phyloP scores from a whole-genome alignment of 1,140 invertebrate species.

The Euura lappo region DNA sequence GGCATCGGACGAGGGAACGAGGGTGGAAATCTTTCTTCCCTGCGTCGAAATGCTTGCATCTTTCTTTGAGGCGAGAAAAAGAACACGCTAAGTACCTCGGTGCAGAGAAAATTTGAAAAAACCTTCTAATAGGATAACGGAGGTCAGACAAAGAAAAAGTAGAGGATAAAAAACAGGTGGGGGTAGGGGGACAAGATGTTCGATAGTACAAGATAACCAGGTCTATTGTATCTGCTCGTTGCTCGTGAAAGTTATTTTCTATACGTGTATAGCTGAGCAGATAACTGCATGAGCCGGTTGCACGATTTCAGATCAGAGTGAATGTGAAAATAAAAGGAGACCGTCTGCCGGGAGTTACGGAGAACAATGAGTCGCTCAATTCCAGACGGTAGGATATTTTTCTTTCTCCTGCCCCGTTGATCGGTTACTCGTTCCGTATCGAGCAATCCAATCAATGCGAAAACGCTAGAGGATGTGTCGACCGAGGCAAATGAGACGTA shows the following conservation, averaged over 20 bases:
- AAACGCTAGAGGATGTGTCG: constrained; percentile 1
- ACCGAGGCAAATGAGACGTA: constrained; percentile 12
- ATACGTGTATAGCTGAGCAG: no score
- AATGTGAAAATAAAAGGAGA: neutral
- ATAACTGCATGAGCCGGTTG: no score
- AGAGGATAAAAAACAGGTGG: neutral
- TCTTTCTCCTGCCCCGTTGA: neutral
- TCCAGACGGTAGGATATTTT: neutral
- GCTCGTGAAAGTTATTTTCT: neutral
- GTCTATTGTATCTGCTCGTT: constrained; percentile 1
- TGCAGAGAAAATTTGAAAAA: neutral
- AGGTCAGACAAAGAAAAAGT: constrained; percentile 4
- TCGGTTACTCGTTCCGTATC: neutral
- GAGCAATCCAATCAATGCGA: constrained; percentile 10
- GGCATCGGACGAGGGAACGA: neutral
- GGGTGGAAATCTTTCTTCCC: neutral
- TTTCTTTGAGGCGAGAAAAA: neutral
- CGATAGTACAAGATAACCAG: neutral
- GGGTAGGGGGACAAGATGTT: neutral
- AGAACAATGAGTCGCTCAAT: neutral
- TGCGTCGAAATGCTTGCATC: neutral
- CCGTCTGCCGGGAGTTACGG: neutral
- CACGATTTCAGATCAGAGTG: neutral
- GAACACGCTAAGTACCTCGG: neutral
- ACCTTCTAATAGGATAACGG: neutral